Base-by-base conservation (phyloP, 37 sponge, comb jelly and placozoan genomes). In the Haliclona indistincta region DNA sequence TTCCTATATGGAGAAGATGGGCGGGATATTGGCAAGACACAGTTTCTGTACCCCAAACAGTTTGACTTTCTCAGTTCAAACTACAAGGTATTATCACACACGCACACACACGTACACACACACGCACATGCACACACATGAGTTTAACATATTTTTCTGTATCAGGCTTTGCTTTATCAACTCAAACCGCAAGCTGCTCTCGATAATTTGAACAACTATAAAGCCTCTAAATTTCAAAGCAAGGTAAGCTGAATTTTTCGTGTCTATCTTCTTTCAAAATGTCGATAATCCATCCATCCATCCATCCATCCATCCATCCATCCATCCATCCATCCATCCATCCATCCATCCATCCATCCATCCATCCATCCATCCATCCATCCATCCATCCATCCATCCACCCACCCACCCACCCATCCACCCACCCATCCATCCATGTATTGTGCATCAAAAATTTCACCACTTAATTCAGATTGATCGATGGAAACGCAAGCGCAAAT, bases 1-100 rank as follows among this genome's bases (percentile, higher is more conserved):
- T 97, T 97, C 49, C 65, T 87, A 32, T 97, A 97, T 69, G 99
- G 99, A 20, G 93, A 94, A 38, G 99, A 97, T 84, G 93, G 93
- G 0, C 33, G 95, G 62, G 93, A 95, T 38, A 73, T 95, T 20
- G 54, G 64, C n/a, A 92, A 95, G 70, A 88, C 88, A 1, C 70
- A 52, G 3, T 91, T 75, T 56, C 76, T 95, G 28, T 67, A 15
- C 5, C 63, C 69, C 11, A 80, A 86, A 38, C 93, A 89, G 70
- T 82, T 86, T 52, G 72, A 87, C 19, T 96, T 96, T 54, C 75
- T 96, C 54, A 63, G 54, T 19, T 45, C 86, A 56, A 96, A 96
- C 65, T 84, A 85, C 52, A 20, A 76, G 70, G 90, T 89, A 61
- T 17, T 17, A 13, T 47, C 49, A 47, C 13, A 62, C 4, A 70